Conservation (phyloP, 2,888 invertebrate species). For the Polydrusus pterygomalis region DNA sequence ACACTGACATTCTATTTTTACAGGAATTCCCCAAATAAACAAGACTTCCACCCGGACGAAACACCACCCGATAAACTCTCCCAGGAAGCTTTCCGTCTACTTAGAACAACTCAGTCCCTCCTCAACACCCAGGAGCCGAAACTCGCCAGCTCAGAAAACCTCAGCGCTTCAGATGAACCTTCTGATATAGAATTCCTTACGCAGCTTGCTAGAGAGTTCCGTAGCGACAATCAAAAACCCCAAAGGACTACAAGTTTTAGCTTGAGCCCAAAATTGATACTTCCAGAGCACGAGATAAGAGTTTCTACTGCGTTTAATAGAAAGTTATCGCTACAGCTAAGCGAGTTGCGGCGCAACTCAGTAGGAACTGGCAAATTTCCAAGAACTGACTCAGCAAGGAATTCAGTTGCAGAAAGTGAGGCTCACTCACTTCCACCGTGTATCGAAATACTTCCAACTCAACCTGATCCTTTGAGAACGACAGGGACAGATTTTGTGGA, state of each 20-base stretch:
- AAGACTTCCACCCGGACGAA: constrained; percentile 69
- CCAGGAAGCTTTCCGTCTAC: constrained; percentile 79
- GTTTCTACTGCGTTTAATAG: constrained; percentile 67
- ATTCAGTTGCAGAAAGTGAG: constrained; percentile 63
- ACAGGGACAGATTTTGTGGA: constrained; percentile 11
- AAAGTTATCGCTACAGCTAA: constrained; percentile 68
- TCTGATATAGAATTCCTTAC: constrained; percentile 68
- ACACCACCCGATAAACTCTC: constrained; percentile 78
- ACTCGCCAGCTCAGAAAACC: constrained; percentile 66
- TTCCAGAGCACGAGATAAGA: constrained; percentile 64
- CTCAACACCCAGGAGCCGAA: constrained; percentile 79
- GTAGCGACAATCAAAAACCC: constrained; percentile 62
- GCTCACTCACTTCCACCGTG: constrained; percentile 54
- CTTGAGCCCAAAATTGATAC: constrained; percentile 66
- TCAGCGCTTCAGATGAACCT: constrained; percentile 31
- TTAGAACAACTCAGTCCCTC: constrained; percentile 79
- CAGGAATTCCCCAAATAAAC: constrained; percentile 41
- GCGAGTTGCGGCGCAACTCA: constrained; percentile 58
- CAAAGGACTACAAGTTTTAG: constrained; percentile 67
- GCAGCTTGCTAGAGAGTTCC: constrained; percentile 70
- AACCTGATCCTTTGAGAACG: constrained; percentile 12
- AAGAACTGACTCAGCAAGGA: constrained; percentile 58
- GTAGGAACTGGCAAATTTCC: constrained; percentile 36
- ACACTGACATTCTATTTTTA: background rate
- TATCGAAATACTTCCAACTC: constrained; percentile 4